These are phyloP conservation scores for Drosophila robusta DNA, from an alignment of 2,888 invertebrate species.

Conservation along the genomic window DNA sequence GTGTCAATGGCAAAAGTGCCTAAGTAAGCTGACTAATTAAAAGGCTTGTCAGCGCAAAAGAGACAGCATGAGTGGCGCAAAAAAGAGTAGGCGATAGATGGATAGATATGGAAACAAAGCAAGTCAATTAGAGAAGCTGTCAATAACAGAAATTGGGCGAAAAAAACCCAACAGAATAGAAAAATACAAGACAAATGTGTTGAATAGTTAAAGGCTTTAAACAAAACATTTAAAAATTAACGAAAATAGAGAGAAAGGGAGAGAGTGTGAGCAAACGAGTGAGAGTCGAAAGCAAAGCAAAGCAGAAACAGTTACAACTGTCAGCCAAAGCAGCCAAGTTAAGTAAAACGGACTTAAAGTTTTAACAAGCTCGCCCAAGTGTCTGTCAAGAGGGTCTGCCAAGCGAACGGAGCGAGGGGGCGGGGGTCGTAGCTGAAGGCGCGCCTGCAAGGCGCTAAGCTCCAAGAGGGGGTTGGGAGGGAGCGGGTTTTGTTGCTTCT, in stretches of 20 bases:
- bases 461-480: constrained; percentile 5
- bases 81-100: constrained; percentile 8
- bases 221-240: constrained; percentile 54
- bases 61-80: constrained; percentile 5
- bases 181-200: constrained; percentile 25
- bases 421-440: constrained; percentile 6
- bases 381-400: constrained; percentile 49
- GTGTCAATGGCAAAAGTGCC: constrained; percentile 69
- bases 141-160: constrained; percentile 45
- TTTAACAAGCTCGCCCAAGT: constrained; percentile 76
- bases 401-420: constrained; percentile 6
- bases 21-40: constrained; percentile 68
- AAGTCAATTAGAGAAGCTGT: constrained; percentile 69
- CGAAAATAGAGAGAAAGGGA: constrained; percentile 6
- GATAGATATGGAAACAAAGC: constrained; percentile 40
- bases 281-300: constrained; percentile 29
- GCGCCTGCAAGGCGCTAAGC: constrained; percentile 51
- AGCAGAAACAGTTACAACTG: constrained; percentile 76
- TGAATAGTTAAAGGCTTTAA: constrained; percentile 54
- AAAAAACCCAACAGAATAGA: background rate
- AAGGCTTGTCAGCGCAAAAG: constrained; percentile 34
- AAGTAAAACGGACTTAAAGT: constrained; percentile 80
- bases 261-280: background rate
- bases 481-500: constrained; percentile 66
- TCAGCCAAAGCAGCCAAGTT: constrained; percentile 76